A percentile compares a stretch with the other conserved stretches of the same genome.
phyloP scores from a whole-genome alignment of 92 coral and sea anemone genomes.

The Epizoanthus illoricatus region DNA sequence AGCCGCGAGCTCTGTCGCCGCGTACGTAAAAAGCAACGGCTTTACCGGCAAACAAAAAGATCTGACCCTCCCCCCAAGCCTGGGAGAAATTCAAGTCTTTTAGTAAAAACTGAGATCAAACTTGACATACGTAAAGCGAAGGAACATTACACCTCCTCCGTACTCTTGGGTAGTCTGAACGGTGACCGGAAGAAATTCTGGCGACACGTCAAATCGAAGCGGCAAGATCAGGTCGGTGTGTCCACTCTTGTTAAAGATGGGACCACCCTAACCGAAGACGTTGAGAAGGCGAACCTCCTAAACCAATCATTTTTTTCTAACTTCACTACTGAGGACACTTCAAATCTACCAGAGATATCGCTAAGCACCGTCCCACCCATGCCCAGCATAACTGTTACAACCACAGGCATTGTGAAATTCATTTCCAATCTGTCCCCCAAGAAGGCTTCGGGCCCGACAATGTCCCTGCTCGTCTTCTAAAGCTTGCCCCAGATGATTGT shows the following conservation, averaged over 20 bases:
- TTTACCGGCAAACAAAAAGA: neutral
- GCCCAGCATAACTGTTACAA: no score
- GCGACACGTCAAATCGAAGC: neutral
- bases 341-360: no score
- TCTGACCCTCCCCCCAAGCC: conserved; percentile 10
- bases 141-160: conserved; percentile 2
- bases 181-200: conserved; percentile 5
- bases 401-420: no score
- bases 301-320: neutral
- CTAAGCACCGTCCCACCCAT: no score
- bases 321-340: no score
- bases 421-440: no score
- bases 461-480: neutral
- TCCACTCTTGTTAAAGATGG: neutral
- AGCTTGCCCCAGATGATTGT: conserved; percentile 19
- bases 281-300: neutral
- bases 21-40: neutral
- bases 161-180: neutral
- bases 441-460: no score
- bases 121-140: conserved; percentile 19
- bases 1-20: conserved; percentile 3
- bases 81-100: conserved; percentile 9
- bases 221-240: neutral
- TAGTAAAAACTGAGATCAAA: conserved; percentile 3
- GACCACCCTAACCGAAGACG: neutral